Conservation (phyloP, 2,888 invertebrate genomes). For the Nephrotoma appendiculata region DNA sequence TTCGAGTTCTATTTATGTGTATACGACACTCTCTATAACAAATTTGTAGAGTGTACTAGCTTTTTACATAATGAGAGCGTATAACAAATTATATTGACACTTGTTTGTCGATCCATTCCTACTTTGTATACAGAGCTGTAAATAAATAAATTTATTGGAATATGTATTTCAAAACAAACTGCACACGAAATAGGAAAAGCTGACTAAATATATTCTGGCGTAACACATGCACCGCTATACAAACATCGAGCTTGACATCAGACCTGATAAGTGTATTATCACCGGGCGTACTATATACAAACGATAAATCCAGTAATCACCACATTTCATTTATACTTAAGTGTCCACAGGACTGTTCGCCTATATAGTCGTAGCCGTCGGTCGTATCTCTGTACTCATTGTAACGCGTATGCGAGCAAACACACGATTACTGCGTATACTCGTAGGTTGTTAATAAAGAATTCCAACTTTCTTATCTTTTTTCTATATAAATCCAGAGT, state of each 20-base stretch:
- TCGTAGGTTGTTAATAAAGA: not conserved
- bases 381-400: not conserved
- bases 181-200: not conserved
- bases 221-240: not conserved
- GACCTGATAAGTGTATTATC: not conserved
- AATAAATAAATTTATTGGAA: no score
- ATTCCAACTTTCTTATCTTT: not conserved
- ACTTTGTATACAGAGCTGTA: no score
- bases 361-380: not conserved
- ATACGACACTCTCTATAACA: no score
- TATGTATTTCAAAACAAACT: not conserved
- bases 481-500: not conserved
- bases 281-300: not conserved
- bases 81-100: no score
- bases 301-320: not conserved
- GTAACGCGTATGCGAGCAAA: not conserved
- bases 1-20: no score
- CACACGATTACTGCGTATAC: not conserved
- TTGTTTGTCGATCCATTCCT: no score
- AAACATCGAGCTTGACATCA: not conserved
- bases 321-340: not conserved
- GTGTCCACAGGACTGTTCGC: not conserved
- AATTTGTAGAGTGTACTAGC: no score
- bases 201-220: not conserved
- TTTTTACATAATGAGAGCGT: no score